Evolutionary conservation across 1,140 invertebrate genomes (phyloP).

Genomic region (Aphelenchoides fujianensis): DNA sequence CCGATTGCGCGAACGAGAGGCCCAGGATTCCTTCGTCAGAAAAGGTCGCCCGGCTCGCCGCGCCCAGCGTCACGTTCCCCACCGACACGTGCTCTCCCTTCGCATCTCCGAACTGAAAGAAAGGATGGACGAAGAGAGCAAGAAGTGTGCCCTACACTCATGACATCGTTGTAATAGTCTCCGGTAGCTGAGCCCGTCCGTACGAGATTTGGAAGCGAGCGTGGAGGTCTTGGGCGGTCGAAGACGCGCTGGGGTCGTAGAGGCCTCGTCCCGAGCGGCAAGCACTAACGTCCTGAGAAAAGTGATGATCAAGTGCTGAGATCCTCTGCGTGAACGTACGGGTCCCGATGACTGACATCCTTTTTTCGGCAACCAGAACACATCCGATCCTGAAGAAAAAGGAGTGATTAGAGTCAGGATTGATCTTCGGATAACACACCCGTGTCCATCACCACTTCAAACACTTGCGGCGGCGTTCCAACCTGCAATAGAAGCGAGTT

Average conservation of each 20-base stretch:
- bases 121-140: too few species aligned
- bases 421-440: background rate
- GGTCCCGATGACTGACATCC: too few species aligned
- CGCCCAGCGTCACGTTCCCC: conserved; percentile 12
- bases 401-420: too few species aligned
- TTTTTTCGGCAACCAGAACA: conserved; percentile 15
- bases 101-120: conserved; percentile 13
- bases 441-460: conserved; percentile 24
- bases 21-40: conserved; percentile 8
- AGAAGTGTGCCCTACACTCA: conserved; percentile 8
- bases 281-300: too few species aligned
- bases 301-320: too few species aligned
- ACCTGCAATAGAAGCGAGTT: too few species aligned
- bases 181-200: conserved; percentile 11
- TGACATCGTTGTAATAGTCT: background rate
- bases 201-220: conserved; percentile 4
- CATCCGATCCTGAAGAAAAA: conserved; percentile 16
- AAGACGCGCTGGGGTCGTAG: background rate
- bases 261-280: background rate
- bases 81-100: background rate
- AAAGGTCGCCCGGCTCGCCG: background rate
- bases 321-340: too few species aligned
- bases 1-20: conserved; percentile 1
- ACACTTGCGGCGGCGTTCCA: conserved; percentile 24
- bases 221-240: background rate